These are phyloP conservation scores for Xestoiulus laeticollis DNA, from an alignment of 2,888 invertebrate genomes.

Conservation along the genomic window DNA sequence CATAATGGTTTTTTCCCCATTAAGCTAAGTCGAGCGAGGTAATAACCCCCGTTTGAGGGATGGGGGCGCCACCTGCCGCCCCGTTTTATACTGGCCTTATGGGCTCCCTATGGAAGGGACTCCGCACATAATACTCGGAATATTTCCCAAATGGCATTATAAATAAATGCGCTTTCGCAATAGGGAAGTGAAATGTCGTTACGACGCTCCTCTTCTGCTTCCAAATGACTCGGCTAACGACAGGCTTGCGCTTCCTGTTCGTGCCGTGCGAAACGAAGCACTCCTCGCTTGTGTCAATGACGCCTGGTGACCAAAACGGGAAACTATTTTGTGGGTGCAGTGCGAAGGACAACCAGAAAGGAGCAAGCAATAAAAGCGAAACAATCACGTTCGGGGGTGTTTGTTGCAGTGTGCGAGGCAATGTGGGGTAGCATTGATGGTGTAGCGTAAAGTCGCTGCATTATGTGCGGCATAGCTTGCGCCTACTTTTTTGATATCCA, in stretches of 20 bases:
- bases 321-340: too few species aligned
- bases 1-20: constrained; percentile 4
- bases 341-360: too few species aligned
- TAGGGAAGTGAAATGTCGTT: constrained; percentile 34
- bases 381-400: too few species aligned
- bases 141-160: constrained; percentile 34
- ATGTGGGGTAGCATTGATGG: too few species aligned
- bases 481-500: too few species aligned
- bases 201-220: constrained; percentile 30
- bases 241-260: background rate
- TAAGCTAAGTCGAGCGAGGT: constrained; percentile 41
- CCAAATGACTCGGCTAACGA: constrained; percentile 31
- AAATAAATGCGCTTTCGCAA: constrained; percentile 31
- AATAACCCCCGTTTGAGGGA: background rate
- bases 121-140: constrained; percentile 10
- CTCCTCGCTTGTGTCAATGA: too few species aligned
- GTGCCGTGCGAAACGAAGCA: background rate
- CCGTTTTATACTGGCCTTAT: background rate
- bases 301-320: too few species aligned
- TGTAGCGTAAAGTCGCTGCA: too few species aligned
- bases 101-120: background rate
- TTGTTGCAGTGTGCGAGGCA: too few species aligned
- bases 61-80: background rate
- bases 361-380: too few species aligned
- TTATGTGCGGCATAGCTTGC: too few species aligned